Conservation (phyloP, 2,888 invertebrate genomes). For the Hanleya hanleyi region DNA sequence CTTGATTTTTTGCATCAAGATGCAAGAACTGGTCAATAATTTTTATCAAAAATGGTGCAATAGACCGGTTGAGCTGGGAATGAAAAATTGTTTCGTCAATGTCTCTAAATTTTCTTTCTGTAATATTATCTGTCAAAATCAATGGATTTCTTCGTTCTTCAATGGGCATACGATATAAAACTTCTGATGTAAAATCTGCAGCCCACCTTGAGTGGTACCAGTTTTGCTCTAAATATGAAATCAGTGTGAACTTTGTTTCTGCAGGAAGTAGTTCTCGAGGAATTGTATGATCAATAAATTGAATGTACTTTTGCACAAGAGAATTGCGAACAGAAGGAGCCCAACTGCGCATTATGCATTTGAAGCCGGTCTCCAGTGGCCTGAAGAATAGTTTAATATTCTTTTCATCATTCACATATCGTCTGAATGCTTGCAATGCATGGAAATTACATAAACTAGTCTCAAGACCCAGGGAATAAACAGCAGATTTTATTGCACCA, state of each 20-base stretch:
- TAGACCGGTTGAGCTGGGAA: constrained; percentile 7
- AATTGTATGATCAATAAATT: constrained; percentile 10
- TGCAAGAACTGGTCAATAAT: neutral
- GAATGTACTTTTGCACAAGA: neutral
- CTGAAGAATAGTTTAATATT: constrained; percentile 9
- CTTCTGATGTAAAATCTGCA: constrained; percentile 6
- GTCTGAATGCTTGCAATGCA: constrained; percentile 12
- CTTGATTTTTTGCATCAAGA: no score
- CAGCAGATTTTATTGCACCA: constrained; percentile 6
- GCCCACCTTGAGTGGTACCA: constrained; percentile 15
- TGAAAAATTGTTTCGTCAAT: constrained; percentile 16
- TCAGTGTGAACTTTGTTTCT: neutral
- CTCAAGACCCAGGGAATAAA: neutral
- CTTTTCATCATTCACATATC: neutral
- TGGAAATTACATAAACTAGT: constrained; percentile 17
- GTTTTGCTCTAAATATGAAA: neutral
- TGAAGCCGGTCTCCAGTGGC: constrained; percentile 15
- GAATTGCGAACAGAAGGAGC: neutral
- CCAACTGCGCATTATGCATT: constrained; percentile 16
- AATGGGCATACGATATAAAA: neutral
- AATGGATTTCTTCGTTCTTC: constrained; percentile 15
- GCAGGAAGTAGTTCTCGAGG: neutral
- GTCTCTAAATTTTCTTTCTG: constrained; percentile 18
- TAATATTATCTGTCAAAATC: constrained; percentile 17
- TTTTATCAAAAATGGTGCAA: neutral